Percentiles rank a stretch among this genome's conserved stretches.
These are phyloP conservation scores for Lepus americanus DNA, from an alignment of 2,113 vertebrate species.

Conservation along the genomic window DNA sequence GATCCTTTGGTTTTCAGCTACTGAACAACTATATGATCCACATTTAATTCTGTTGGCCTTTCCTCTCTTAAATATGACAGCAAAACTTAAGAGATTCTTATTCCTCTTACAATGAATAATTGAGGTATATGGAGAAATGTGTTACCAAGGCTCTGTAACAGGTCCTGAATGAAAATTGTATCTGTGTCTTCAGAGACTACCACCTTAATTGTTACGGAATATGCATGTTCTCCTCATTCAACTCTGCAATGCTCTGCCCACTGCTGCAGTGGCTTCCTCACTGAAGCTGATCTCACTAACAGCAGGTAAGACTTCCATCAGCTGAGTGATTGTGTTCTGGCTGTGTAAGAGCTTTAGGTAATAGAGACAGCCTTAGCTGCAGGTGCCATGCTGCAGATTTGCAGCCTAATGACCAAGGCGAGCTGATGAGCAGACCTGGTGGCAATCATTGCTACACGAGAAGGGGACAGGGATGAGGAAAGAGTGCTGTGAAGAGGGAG, in stretches of 20 bases:
- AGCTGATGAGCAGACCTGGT: background rate
- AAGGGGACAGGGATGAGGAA: background rate
- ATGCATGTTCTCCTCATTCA: background rate
- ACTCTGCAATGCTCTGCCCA: background rate
- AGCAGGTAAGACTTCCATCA: background rate
- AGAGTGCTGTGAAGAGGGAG: background rate
- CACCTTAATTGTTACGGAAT: background rate
- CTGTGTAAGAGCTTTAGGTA: background rate
- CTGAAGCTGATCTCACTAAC: background rate
- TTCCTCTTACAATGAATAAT: background rate
- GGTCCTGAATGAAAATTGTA: background rate
- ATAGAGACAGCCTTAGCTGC: background rate
- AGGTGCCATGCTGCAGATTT: background rate
- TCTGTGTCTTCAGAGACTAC: background rate
- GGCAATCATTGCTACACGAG: background rate
- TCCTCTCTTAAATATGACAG: background rate
- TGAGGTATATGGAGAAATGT: background rate
- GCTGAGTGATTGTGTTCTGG: background rate
- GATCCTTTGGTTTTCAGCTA: background rate
- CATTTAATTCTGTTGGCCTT: background rate
- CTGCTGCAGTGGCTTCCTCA: background rate
- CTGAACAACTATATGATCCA: background rate
- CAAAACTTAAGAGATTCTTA: background rate
- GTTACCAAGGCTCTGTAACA: background rate
- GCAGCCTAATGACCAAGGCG: slow-evolving; percentile 2